Conservation (phyloP, 2,888 invertebrate genomes). For the Sericinus montela region DNA sequence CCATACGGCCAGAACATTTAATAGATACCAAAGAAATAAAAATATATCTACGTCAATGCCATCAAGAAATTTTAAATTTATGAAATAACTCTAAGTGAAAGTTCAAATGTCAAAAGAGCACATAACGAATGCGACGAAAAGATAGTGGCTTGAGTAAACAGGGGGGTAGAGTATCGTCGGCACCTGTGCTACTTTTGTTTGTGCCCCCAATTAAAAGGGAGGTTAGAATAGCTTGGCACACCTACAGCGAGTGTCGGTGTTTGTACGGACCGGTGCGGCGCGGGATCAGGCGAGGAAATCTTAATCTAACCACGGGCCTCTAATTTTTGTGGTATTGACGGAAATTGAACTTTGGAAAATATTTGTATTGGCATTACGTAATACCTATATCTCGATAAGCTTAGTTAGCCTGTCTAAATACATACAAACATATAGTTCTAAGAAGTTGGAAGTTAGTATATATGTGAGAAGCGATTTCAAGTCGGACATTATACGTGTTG, state of each 20-base stretch:
- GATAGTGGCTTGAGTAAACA: conserved; percentile 58
- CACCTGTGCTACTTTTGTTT: conserved; percentile 65
- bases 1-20: too few species aligned
- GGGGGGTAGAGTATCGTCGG: conserved; percentile 44
- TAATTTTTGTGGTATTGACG: conserved; percentile 22
- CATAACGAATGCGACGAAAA: conserved; percentile 32
- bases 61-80: too few species aligned
- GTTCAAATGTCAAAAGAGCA: conserved; percentile 45
- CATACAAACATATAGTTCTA: too few species aligned
- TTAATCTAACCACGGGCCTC: conserved; percentile 44
- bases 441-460: too few species aligned
- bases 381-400: too few species aligned
- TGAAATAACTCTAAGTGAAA: conserved; percentile 27
- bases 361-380: too few species aligned
- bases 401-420: too few species aligned
- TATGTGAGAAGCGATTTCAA: too few species aligned
- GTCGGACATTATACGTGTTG: too few species aligned
- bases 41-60: too few species aligned
- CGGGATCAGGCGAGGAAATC: conserved; percentile 56
- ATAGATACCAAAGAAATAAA: too few species aligned
- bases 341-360: conserved; percentile 11
- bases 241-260: conserved; percentile 40
- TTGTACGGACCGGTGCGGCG: conserved; percentile 45
- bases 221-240: conserved; percentile 65
- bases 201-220: conserved; percentile 64